Evolutionary conservation across 1,140 invertebrate genomes (phyloP).

Genomic region (Subanguina moxae): DNA sequence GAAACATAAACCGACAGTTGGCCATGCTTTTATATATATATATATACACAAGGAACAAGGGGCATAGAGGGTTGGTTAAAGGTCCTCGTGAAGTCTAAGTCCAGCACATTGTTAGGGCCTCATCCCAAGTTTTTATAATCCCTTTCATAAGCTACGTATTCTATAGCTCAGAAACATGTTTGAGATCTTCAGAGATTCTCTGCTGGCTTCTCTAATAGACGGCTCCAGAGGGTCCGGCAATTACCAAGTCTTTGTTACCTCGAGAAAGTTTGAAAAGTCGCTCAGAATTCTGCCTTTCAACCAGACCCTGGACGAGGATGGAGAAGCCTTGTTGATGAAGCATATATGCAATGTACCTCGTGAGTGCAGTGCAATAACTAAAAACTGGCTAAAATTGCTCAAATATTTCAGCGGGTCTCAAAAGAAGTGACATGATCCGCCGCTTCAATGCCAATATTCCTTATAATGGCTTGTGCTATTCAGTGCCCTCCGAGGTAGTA

Average conservation of each 20-base stretch:
- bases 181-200: constrained; percentile 73
- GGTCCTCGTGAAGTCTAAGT: too few relatives aligned
- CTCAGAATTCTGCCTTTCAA: constrained; percentile 81
- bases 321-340: constrained; percentile 80
- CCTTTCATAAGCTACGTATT: constrained; percentile 7
- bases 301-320: constrained; percentile 84
- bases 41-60: too few relatives aligned
- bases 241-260: constrained; percentile 90
- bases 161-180: constrained; percentile 37
- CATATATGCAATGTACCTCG: constrained; percentile 72
- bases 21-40: too few relatives aligned
- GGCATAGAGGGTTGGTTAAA: too few relatives aligned
- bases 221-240: constrained; percentile 92
- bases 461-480: constrained; percentile 92
- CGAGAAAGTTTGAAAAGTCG: constrained; percentile 73
- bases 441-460: constrained; percentile 95
- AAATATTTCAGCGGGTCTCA: constrained; percentile 66
- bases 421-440: constrained; percentile 69
- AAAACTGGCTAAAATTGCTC: not conserved
- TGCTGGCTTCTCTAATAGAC: constrained; percentile 89
- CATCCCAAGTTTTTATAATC: too few relatives aligned
- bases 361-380: constrained; percentile 33
- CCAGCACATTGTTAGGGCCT: too few relatives aligned
- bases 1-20: too few relatives aligned
- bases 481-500: constrained; percentile 84